These are phyloP conservation scores for Sarcophaga variegata DNA, from an alignment of 2,888 invertebrate species.

Conservation along the genomic window DNA sequence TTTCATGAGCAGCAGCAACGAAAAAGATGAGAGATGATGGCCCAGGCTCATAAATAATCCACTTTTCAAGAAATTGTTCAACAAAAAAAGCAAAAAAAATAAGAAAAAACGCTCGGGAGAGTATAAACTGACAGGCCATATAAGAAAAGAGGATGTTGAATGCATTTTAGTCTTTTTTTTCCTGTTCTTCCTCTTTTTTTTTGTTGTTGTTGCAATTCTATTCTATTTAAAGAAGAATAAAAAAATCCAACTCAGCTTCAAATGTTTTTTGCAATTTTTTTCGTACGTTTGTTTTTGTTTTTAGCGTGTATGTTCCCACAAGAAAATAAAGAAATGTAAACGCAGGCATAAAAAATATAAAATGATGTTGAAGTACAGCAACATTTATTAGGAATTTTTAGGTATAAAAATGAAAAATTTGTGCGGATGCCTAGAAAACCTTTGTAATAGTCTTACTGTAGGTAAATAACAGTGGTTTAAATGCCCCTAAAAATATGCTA, in stretches of 20 bases:
- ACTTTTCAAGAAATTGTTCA: conserved; percentile 23
- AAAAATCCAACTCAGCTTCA: no score
- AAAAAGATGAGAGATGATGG: conserved; percentile 52
- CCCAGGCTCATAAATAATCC: conserved; percentile 61
- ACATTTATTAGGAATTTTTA: no score
- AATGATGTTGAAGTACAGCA: neutral
- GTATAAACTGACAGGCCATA: conserved; percentile 36
- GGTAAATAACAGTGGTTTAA: no score
- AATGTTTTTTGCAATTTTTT: no score
- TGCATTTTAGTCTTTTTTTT: neutral
- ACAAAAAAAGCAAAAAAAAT: neutral
- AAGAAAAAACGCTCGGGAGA: no score
- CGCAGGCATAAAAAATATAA: neutral
- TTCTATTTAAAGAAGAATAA: no score
- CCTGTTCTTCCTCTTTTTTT: neutral
- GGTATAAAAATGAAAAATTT: neutral
- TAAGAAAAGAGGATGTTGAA: conserved; percentile 13
- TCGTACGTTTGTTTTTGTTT: neutral
- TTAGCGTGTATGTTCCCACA: conserved; percentile 19
- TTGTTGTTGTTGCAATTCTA: neutral
- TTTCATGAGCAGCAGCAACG: conserved; percentile 8
- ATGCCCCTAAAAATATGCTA: no score
- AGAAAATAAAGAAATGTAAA: conserved; percentile 13
- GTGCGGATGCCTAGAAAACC: neutral
- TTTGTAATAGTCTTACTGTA: no score